Evolutionary conservation across 2,888 invertebrate genomes (phyloP), one percentile per base, ranked within the genome.

Genomic region (Proisotoma minuta): DNA sequence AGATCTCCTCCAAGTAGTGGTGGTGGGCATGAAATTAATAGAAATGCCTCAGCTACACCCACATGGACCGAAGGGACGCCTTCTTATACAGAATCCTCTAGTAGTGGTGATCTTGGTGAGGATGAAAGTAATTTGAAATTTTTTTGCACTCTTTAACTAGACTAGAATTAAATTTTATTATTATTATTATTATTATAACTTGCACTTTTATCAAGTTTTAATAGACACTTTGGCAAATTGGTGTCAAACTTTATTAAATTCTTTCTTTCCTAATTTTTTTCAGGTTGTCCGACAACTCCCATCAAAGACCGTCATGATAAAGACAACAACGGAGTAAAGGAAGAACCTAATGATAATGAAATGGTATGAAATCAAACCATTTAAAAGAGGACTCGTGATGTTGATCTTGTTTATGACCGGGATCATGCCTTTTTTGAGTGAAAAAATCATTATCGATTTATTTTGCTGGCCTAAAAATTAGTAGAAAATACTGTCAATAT

Each of bases 31-130:
- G 61, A 68, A 48, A 56, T 63, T 22, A 63, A 63, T 60, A 90
- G 91, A 78, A 91, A 91, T 43, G 89, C 89, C 5, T 66, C 72
- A 10, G 68, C 70, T 2, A 96, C 96, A 40, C 95, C 96, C n/a
- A 96, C 96, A 48, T 96, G 95, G 91, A 96, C 96, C 52, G 96
- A 96, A 82, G 96, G 96, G 75, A 96, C 96, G 73, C 96, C 96
- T 65, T 94, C 94, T 78, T 96, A 93, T 81, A 96, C 96, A 40
- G 93, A 95, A 79, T 96, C 95, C 75, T 95, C 95, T 80, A 92
- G 93, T 80, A 91, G 91, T 81, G 87, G 87, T 75, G 91, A 91
- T 80, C 87, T 87, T 82, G 88, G 88, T 86, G 81, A 84, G 85
- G 54, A 47, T 47, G 10, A 47, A 47, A 47, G 20, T 34, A 34